Evolutionary conservation across 2,113 vertebrate genomes (phyloP), one percentile per base, ranked within the genome.

Genomic region (Hemichromis elongatus): DNA sequence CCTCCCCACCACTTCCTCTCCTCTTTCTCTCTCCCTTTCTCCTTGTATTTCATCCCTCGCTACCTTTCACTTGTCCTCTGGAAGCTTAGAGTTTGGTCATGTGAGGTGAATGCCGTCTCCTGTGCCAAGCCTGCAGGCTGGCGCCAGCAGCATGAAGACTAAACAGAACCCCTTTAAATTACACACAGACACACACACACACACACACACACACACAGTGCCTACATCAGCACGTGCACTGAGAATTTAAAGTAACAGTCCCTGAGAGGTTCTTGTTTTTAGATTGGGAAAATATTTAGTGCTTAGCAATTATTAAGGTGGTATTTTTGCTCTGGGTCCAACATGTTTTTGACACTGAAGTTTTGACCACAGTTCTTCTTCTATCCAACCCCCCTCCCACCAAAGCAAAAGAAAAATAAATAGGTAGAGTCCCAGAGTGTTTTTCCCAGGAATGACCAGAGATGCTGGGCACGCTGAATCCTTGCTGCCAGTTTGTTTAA

Each of bases 101-200:
- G 79, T 93, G 83, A 90, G 86, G 87, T 90, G 90, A 94, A 88
- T 18, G 40, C 61, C 1, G n/a, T 40, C 50, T 81, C 37, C 56
- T 16, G 83, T 89, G 91, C 88, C 88, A 92, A 88, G 83, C 68
- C 73, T 83, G 82, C 86, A 77, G 88, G 42, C 79, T 85, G 85
- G 88, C 59, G 70, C 88, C 85, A 77, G 81, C 53, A 80, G 79
- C 70, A 66, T 54, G 30, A 57, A 85, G 86, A 80, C 90, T 83
- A 85, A 87, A 83, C 61, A 78, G 77, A 85, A 68, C 63, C 52
- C 11, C 14, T 54, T 56, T 56, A 55, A 52, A 77, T 84, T 50
- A 89, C 45, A 81, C 84, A 82, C 80, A 45, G 12, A 5, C 12
- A 88, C 42, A 75, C 79, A 68, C 77, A 54, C 54, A 7, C 3